Base-by-base conservation (phyloP, 2,888 invertebrate genomes). In the Galerucella pusilla region DNA sequence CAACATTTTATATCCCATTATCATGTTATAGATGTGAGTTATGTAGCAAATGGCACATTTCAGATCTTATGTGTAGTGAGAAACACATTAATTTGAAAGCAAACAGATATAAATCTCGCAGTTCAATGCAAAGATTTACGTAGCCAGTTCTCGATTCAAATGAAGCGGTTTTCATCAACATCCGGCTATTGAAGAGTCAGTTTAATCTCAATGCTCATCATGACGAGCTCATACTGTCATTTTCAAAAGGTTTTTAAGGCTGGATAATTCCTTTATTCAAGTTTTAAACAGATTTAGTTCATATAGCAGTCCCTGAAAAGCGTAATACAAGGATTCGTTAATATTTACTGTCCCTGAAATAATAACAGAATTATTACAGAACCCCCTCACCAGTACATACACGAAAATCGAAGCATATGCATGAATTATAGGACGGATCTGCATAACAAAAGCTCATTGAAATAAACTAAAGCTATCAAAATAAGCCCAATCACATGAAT, bases 51-150 rank as follows among this genome's bases (percentile, higher is more conserved):
- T 42, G 28, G 60, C 72, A 35, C 46, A n/a, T n/a, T n/a, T 66
- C 28, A 49, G 66, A 59, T 46, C 66, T 66, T 59, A 60, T 60
- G 74, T 74, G 74, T 70, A 74, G 74, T 74, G 72, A 72, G 80
- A 80, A 81, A 81, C 80, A 78, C 80, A 81, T 82, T 80, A 80
- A 82, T 81, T 81, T 78, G 74, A 78, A 78, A 73, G 75, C 78
- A 76, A 77, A 76, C 75, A 79, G 82, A 82, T 81, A 81, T 82
- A 83, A 83, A 83, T 82, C 82, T 82, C 79, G 76, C 79, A 60
- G 78, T 81, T 80, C 81, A 80, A 83, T 81, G 80, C 79, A 74
- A 79, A 82, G 82, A 82, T 82, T 83, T 83, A 81, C 82, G 81
- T 75, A 80, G 79, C 80, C 64, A 81, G 79, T 80, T 80, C 78